Evolutionary conservation across 2,888 invertebrate genomes (phyloP), one percentile per base, ranked within the genome.

Genomic region (Hydriomena furcata): DNA sequence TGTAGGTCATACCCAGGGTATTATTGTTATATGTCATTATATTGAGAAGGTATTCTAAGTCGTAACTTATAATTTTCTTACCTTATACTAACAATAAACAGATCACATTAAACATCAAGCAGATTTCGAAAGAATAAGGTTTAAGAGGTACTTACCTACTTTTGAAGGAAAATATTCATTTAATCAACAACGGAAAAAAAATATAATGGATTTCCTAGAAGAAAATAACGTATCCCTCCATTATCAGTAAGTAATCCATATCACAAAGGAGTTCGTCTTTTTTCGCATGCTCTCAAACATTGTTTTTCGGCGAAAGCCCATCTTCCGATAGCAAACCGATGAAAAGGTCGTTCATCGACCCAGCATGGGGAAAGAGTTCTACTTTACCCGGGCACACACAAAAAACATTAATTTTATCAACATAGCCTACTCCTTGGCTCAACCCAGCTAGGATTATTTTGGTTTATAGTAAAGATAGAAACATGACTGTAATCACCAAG

Each of bases 321-420:
- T n/a, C n/a, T 58, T 44, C 21, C 34, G 6, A 40, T 21, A n/a
- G 11, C 48, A 28, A 46, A 30, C 25, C 7, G 13, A 31, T 40
- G 52, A 17, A 54, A 57, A 57, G 58, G 55, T 65, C 68, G 61
- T 47, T 32, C 32, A 31, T 49, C 53, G 60, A 60, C 55, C 58
- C 43, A 36, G 7, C 46, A 37, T 47, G 48, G 46, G 55, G 48
- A 52, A 55, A 58, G 55, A 46, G 64, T 61, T 72, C 73, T 69
- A 70, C 64, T 78, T 74, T 60, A 63, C 60, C 61, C 63, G 67
- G 68, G 61, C 46, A 51, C 40, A 75, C 73, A 77, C 82, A 80
- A 84, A 84, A 84, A 84, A 83, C 83, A 87, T 86, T 84, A 85
- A 86, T 60, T 55, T 85, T 85, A 85, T 78, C 75, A 77, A 72